A percentile compares a stretch with the other conserved stretches of the same genome.
Evolutionary conservation across 2,888 invertebrate species (phyloP).

Genomic region (Chrysina gloriosa): DNA sequence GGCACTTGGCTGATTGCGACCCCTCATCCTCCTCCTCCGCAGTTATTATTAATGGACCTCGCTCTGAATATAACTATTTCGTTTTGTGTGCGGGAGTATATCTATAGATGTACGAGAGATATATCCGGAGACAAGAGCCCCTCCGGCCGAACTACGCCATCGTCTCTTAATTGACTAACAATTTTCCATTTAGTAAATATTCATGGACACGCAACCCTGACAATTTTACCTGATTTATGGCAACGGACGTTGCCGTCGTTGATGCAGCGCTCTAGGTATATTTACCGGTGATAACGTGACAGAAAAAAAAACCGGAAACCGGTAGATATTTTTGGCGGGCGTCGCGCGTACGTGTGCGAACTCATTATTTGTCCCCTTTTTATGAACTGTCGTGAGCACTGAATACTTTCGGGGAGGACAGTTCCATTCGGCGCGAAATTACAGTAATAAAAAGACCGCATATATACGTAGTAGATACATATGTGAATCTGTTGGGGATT

Average conservation of each 20-base stretch:
- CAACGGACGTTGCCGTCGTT: too few species aligned
- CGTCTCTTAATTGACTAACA: constrained; percentile 30
- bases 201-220: constrained; percentile 34
- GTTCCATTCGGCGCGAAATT: constrained; percentile 47
- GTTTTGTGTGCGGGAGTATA: constrained; percentile 34
- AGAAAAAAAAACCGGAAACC: constrained; percentile 9
- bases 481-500: constrained; percentile 45
- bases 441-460: constrained; percentile 55
- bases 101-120: not conserved
- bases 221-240: constrained; percentile 30
- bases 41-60: constrained; percentile 55
- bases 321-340: not conserved
- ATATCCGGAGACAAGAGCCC: not conserved
- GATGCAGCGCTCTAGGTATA: too few species aligned
- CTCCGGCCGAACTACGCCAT: not conserved
- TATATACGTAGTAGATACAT: constrained; percentile 45
- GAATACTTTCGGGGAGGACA: constrained; percentile 39
- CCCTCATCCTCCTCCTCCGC: too few species aligned
- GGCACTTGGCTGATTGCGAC: constrained; percentile 53
- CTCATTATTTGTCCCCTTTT: constrained; percentile 39
- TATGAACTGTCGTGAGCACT: constrained; percentile 40
- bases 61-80: constrained; percentile 54
- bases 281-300: constrained; percentile 27
- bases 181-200: constrained; percentile 36
- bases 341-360: not conserved